Conservation (phyloP, 2,797 vertebrate genomes). For the Acrocephalus scirpaceus region DNA sequence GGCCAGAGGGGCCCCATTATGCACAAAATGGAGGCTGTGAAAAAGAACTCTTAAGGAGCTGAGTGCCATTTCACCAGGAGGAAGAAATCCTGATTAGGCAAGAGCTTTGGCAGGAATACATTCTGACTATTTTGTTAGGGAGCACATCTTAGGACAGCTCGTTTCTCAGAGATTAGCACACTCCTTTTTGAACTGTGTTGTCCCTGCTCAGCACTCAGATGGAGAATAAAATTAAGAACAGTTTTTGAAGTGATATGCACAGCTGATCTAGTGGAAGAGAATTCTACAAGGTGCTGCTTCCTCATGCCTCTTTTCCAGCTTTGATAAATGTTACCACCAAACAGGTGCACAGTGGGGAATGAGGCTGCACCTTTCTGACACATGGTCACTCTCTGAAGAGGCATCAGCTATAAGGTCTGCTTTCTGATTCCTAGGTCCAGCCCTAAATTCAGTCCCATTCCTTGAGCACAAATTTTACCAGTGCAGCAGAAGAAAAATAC, state of each 20-base stretch:
- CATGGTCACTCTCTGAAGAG: not conserved
- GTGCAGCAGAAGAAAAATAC: not conserved
- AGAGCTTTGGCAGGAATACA: not conserved
- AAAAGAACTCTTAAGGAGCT: not conserved
- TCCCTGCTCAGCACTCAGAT: not conserved
- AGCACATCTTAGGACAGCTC: not conserved
- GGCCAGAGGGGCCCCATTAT: not conserved
- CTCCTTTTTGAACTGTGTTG: conserved; percentile 21
- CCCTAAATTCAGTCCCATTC: not conserved
- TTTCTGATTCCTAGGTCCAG: not conserved
- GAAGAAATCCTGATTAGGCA: not conserved
- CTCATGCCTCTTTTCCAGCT: not conserved
- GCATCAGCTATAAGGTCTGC: not conserved
- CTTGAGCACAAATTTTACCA: not conserved
- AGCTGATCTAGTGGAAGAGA: not conserved
- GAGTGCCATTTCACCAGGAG: not conserved
- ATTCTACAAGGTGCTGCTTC: not conserved
- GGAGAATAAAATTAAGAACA: conserved; percentile 21
- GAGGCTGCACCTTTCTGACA: not conserved
- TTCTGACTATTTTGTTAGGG: not conserved
- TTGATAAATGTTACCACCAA: not conserved
- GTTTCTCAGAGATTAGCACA: not conserved
- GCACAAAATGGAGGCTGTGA: not conserved
- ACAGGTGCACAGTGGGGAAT: not conserved
- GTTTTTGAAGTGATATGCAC: conserved; percentile 8